Evolutionary conservation across 2,797 vertebrate genomes (phyloP), one percentile per base, ranked within the genome.

Genomic region (Myotis findleyi): DNA sequence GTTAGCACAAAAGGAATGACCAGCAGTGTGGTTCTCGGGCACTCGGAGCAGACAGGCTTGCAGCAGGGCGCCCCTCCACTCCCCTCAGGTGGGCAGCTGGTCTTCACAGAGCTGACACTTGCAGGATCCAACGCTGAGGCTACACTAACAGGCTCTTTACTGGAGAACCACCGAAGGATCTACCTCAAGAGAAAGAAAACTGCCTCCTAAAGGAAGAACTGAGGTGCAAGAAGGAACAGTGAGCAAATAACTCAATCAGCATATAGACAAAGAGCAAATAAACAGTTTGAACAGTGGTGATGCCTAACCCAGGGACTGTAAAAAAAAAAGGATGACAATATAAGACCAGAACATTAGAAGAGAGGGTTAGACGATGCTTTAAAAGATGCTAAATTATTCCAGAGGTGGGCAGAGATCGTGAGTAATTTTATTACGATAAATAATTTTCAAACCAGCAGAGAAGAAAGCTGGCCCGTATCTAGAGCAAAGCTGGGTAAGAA

Each of bases 401-500:
- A 77, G 62, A 93, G 33, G 7, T 18, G 20, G 36, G 44, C 17
- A 62, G 18, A 77, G 38, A 77, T 49, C 36, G 17, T 11, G 21
- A 64, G 84, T 68, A 87, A 85, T 73, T 94, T 87, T 71, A 77
- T n/a, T 77, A 72, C 47, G 44, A 68, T 18, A 87, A 92, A 79
- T 76, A 53, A 47, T 83, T 85, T 92, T 84, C 49, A 57, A 66
- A 83, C 17, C 33, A 2, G 21, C 11, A 79, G 17, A 59, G 55
- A 6, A 93, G 53, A 86, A 82, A 72, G 38, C 64, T 18, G 44
- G 47, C 53, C 17, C 0, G 0, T 33, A 73, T 6, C 27, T 93
- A 91, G 41, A 94, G 66, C 20, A 88, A 96, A 90, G 88, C n/a
- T 36, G n/a, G 6, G 41, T n/a, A 55, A 81, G 53, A 64, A 87